phyloP scores from a whole-genome alignment of 2,797 vertebrate genomes.

The Forpus xanthops region DNA sequence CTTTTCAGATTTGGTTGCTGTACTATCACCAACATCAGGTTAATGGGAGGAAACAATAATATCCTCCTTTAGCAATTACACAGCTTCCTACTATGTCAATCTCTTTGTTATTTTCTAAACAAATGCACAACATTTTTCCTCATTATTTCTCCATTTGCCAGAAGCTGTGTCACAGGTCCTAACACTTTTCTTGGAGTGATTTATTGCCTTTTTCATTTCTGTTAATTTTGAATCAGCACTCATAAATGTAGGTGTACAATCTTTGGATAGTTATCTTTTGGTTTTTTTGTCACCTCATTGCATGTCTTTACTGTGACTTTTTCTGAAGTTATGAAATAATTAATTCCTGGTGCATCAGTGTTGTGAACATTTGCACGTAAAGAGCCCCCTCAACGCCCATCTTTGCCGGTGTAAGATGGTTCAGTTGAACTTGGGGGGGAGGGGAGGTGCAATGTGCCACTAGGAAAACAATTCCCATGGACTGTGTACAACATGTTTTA shows the following conservation, averaged over 20 bases:
- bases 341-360: not conserved
- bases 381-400: not conserved
- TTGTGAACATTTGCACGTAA: not conserved
- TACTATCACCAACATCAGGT: not conserved
- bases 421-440: not conserved
- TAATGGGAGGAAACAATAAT: slow-evolving; percentile 8
- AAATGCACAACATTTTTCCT: not conserved
- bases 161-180: not conserved
- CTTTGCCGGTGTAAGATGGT: not conserved
- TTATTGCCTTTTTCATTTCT: not conserved
- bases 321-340: not conserved
- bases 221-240: not conserved
- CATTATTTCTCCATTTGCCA: not conserved
- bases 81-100: not conserved
- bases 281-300: not conserved
- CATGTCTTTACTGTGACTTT: not conserved
- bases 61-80: not conserved
- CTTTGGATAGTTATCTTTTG: not conserved
- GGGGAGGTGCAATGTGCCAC: accelerated
- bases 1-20: not conserved
- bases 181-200: not conserved
- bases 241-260: not conserved
- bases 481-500: not conserved
- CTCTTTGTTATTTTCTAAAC: slow-evolving; percentile 16
- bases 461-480: not conserved